Evolutionary conservation across 2,113 vertebrate genomes (phyloP), one percentile per base, ranked within the genome.

Genomic region (Osmerus mordax): DNA sequence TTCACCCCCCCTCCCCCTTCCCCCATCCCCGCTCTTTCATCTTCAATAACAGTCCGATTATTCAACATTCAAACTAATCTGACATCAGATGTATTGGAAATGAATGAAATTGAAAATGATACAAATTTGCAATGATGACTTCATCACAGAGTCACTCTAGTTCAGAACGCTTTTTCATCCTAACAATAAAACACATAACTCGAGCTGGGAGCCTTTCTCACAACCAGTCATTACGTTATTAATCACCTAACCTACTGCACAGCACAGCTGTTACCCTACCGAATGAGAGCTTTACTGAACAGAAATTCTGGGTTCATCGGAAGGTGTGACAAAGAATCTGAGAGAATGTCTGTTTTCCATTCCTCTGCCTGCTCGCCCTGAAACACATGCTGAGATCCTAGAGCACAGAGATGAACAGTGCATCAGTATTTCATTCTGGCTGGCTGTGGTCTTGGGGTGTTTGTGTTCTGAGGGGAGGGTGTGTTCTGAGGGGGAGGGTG

Each of bases 391-490:
- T 73, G 74, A 79, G 70, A 63, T 83, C 82, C 78, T 81, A 75
- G 80, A 84, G 83, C 72, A 23, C 69, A 71, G 72, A 76, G 41
- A 58, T 9, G 60, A 84, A 60, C 77, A 75, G 69, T 71, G 67
- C 23, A 80, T 84, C 82, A 78, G 82, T 83, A 82, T 78, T 83
- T 84, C 51, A 86, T 79, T 70, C 63, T 68, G 69, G 65, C 61
- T 63, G 63, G 68, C 52, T 32, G 52, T 32, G 2, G 3, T 32
- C 29, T 32, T 0, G 29, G 23, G 23, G 23, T 23, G 29, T 3
- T 2, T 32, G 29, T 32, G 29, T 32, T 32, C 29, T 32, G 29
- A 0, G 29, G 29, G 29, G 29, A 32, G 29, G 29, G 29, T 32
- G 29, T 32, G 29, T 32, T 32, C 29, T 32, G 29, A 3, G 29